These are phyloP conservation scores for Tragelaphus scriptus DNA, from an alignment of 2,113 vertebrate genomes.

Conservation along the genomic window DNA sequence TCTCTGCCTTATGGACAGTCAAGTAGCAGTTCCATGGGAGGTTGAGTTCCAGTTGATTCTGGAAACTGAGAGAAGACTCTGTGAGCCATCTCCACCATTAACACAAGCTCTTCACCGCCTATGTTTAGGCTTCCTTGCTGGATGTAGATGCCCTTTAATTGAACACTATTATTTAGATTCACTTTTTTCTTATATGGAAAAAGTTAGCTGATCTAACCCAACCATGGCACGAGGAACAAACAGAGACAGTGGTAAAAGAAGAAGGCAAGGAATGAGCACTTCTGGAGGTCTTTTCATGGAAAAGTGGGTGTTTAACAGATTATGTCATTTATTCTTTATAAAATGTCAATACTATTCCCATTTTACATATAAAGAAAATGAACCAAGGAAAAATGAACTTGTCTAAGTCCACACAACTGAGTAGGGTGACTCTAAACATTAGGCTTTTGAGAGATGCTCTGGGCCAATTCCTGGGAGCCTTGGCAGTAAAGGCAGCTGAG, in stretches of 20 bases:
- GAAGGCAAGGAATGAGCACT: not conserved
- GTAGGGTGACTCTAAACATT: not conserved
- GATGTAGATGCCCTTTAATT: not conserved
- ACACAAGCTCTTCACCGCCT: fast-evolving
- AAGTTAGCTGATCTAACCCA: not conserved
- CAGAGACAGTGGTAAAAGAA: not conserved
- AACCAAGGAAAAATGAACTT: not conserved
- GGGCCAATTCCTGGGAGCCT: not conserved
- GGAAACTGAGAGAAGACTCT: not conserved
- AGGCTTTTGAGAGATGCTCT: not conserved
- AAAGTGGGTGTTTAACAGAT: not conserved
- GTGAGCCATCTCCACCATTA: too few species aligned
- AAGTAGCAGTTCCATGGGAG: not conserved
- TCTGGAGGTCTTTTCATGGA: not conserved
- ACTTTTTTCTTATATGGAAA: not conserved
- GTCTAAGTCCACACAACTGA: not conserved
- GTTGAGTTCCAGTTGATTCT: not conserved
- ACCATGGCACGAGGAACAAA: not conserved
- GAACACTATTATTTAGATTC: not conserved
- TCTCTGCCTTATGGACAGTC: not conserved
- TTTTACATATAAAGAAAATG: not conserved
- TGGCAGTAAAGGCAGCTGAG: not conserved
- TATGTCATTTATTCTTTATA: not conserved
- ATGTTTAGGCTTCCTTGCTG: not conserved
- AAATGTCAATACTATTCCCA: not conserved